These are phyloP conservation scores for Tyrannus savana DNA, from an alignment of 2,113 vertebrate genomes.

Conservation along the genomic window DNA sequence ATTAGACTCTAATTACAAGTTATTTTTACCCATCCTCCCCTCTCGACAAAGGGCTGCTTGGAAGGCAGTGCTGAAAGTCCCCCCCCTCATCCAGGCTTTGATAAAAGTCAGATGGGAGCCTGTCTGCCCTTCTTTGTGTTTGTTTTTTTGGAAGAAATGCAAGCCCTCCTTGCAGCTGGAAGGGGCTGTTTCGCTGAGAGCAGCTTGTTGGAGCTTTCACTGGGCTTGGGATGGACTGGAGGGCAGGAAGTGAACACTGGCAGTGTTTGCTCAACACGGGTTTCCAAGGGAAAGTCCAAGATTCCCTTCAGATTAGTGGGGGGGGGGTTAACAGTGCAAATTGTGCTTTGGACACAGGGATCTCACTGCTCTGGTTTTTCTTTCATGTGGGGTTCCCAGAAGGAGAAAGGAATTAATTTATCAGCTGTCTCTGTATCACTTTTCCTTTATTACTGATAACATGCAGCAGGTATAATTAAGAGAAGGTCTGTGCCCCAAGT, in stretches of 20 bases:
- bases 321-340: background rate
- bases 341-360: background rate
- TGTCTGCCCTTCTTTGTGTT: background rate
- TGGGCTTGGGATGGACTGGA: background rate
- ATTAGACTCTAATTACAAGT: slow-evolving; percentile 49
- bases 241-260: background rate
- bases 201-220: background rate
- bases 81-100: slow-evolving; percentile 13
- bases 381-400: background rate
- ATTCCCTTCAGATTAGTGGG: background rate
- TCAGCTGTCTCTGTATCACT: background rate
- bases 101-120: slow-evolving; percentile 27
- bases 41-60: slow-evolving; percentile 21
- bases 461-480: background rate
- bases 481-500: background rate
- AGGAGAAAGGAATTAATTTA: background rate
- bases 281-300: background rate
- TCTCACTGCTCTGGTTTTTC: background rate
- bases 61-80: background rate
- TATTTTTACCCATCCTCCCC: slow-evolving; percentile 44
- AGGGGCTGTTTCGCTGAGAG: background rate
- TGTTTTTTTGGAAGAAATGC: background rate
- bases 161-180: background rate
- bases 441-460: background rate
- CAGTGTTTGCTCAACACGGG: background rate